Percentiles rank a stretch among this genome's conserved stretches.
Evolutionary conservation across 1,140 invertebrate genomes (phyloP).

Genomic region (Argopecten irradians): DNA sequence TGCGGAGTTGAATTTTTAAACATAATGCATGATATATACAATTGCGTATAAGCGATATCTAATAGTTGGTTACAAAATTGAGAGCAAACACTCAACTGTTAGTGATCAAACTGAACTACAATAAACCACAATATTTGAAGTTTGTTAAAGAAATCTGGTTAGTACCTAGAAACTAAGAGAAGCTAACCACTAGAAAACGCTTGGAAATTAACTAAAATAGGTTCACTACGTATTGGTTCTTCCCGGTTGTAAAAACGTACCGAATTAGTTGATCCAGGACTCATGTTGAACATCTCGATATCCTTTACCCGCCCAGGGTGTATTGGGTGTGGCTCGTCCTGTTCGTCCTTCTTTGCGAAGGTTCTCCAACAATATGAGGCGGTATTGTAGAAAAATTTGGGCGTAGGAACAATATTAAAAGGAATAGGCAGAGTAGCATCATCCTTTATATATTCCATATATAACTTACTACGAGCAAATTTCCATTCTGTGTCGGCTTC

Average conservation of each 20-base stretch:
- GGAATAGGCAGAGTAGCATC: constrained; percentile 96
- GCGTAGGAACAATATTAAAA: constrained; percentile 86
- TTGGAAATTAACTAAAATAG: neutral
- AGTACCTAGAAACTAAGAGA: neutral
- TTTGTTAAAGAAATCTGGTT: neutral
- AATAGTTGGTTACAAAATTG: too few species aligned
- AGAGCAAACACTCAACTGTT: too few species aligned
- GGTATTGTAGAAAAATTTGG: constrained; percentile 84
- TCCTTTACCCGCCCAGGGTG: constrained; percentile 69
- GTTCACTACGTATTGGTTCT: too few species aligned
- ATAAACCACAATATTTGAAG: too few species aligned
- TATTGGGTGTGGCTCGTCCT: constrained; percentile 45
- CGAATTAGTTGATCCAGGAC: neutral
- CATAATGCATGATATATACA: too few species aligned
- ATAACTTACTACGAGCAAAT: constrained; percentile 95
- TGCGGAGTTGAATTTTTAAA: too few species aligned
- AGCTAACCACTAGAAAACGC: too few species aligned
- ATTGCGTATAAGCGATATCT: too few species aligned
- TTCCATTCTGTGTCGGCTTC: constrained; percentile 99
- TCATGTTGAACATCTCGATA: constrained; percentile 60
- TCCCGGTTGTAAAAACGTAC: neutral
- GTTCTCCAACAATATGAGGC: constrained; percentile 88
- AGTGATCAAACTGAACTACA: too few species aligned
- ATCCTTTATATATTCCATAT: constrained; percentile 99
- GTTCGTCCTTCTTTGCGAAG: constrained; percentile 78